These are phyloP conservation scores for Neelides sp. DNA, from an alignment of 1,140 invertebrate genomes.

Conservation along the genomic window DNA sequence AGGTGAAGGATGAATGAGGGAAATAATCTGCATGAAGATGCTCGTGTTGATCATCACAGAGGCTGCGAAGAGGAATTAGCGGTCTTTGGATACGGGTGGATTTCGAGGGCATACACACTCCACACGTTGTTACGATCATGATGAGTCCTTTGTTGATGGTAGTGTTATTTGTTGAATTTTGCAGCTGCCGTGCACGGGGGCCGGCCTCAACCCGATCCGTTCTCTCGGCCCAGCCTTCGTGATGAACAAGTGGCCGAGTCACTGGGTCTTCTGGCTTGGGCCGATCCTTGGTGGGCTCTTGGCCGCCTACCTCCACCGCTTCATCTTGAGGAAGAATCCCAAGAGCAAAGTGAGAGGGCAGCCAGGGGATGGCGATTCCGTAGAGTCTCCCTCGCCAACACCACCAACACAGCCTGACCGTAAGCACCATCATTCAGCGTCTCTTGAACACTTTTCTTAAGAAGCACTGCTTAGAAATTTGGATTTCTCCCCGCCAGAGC, in stretches of 20 bases:
- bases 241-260: constrained; percentile 37
- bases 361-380: constrained; percentile 28
- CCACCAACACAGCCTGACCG: constrained; percentile 26
- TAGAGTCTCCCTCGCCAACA: constrained; percentile 25
- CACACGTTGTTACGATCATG: no score
- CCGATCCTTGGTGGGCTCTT: constrained; percentile 24
- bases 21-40: no score
- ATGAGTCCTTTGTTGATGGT: no score
- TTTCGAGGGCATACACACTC: no score
- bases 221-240: constrained; percentile 40
- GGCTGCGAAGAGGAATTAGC: no score
- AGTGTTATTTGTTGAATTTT: constrained; percentile 11
- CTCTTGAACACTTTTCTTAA: no score
- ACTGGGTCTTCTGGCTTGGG: constrained; percentile 38
- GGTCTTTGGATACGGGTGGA: no score
- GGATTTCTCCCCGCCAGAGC: no score
- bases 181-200: constrained; percentile 37
- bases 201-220: constrained; percentile 41
- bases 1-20: no score
- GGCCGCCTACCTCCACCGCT: constrained; percentile 25
- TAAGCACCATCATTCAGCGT: no score
- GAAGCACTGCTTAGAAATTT: no score
- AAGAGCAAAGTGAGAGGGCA: constrained; percentile 25
- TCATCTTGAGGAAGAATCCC: constrained; percentile 14
- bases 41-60: no score